These are phyloP conservation scores for Stictonetta naevosa DNA, from an alignment of 2,113 vertebrate genomes.

Conservation along the genomic window DNA sequence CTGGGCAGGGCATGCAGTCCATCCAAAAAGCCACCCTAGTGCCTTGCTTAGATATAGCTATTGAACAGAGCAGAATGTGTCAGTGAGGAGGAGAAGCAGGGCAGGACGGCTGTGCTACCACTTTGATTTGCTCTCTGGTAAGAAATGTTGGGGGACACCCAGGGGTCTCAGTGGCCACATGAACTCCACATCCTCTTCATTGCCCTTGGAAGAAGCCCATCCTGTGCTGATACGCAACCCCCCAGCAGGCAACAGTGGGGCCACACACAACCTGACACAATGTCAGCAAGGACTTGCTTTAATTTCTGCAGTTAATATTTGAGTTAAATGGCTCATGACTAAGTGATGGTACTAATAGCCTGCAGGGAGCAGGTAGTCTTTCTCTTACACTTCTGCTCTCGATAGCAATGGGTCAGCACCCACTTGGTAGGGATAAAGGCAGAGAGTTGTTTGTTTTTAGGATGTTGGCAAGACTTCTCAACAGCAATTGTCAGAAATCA, in stretches of 20 bases:
- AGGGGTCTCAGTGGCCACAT: background rate
- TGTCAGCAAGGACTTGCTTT: constrained; percentile 61
- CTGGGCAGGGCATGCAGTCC: background rate
- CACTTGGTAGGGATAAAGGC: constrained; percentile 1
- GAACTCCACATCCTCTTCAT: background rate
- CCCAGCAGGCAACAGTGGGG: background rate
- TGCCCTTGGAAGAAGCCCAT: background rate
- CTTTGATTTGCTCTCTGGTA: background rate
- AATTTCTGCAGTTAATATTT: constrained; percentile 69
- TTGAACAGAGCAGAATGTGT: background rate
- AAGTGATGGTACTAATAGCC: constrained; percentile 67
- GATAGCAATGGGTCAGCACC: constrained; percentile 23
- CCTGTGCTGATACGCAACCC: background rate
- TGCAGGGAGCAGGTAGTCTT: constrained; percentile 19
- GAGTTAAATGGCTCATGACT: constrained; percentile 70
- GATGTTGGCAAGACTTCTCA: background rate
- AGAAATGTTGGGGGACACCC: background rate
- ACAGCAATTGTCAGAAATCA: background rate
- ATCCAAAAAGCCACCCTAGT: background rate
- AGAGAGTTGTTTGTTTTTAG: constrained; percentile 28
- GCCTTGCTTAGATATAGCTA: background rate
- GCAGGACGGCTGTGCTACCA: background rate
- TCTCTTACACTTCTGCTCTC: constrained; percentile 40
- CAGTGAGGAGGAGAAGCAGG: background rate
- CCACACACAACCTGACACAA: background rate